Base-by-base conservation (phyloP, 2,888 invertebrate genomes). In the Gymnocheta viridis region DNA sequence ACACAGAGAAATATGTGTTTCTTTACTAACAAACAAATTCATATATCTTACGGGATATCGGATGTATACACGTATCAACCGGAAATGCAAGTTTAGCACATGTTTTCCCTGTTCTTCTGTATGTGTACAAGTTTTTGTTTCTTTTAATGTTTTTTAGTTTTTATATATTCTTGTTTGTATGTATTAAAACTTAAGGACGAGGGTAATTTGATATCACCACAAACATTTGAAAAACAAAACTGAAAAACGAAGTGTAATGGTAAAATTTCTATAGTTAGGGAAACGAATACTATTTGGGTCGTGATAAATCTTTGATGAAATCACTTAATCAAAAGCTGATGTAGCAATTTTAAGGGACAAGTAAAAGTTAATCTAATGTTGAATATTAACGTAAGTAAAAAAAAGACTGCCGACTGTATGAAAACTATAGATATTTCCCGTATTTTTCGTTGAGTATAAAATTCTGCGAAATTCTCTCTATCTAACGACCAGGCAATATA, bases 31-130 rank as follows among this genome's bases (percentile, higher is more conserved):
- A 38, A 32, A 27, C 47, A 7, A 29, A 54, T 27, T 10, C 60
- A 51, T 54, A 47, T 67, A 35, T 79, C 51, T 76, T 76, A 32
- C 24, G 54, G 66, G 58, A 77, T 74, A 82, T 66, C 86, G 85
- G 83, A 83, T 74, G 78, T 80, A 80, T 73, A 82, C 86, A 87
- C 89, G 89, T 89, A 88, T 86, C 87, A 87, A 88, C 86, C 88
- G 90, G 90, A 90, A 90, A 90, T 90, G 89, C 89, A 89, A 89
- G 89, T 90, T 90, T 90, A 88, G 89, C 87, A 90, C 89, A 89
- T 90, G 89, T 89, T 90, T 90, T 90, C 89, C 87, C 88, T 90
- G 88, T 88, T 82, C 44, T 35, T 56, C 19, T 79, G 9, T 86
- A 67, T 77, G 32, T 86, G 87, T 87, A 19, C 47, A 73, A 77